phyloP scores from a whole-genome alignment of 2,888 invertebrate genomes.

The Lagria hirta region DNA sequence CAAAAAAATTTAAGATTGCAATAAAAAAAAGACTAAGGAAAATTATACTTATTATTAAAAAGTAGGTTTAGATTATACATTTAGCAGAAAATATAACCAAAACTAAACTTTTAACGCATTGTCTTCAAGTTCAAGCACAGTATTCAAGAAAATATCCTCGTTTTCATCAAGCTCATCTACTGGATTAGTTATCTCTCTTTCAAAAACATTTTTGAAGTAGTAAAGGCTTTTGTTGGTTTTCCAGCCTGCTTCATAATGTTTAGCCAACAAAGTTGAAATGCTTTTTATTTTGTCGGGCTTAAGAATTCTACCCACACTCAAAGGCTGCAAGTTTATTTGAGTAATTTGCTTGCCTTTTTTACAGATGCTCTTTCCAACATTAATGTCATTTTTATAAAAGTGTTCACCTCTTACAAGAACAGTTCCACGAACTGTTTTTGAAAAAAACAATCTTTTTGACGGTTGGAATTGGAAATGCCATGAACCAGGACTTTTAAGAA shows the following conservation, averaged over 20 bases:
- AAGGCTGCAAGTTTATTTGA: background rate
- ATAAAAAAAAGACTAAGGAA: no score
- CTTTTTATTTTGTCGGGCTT: conserved; percentile 1
- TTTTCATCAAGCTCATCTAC: no score
- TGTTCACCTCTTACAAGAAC: no score
- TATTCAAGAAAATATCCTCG: no score
- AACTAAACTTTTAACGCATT: no score
- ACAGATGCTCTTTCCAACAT: conserved; percentile 14
- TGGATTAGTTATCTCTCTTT: background rate
- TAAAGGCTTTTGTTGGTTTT: background rate
- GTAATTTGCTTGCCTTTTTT: conserved; percentile 1
- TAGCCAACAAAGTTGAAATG: background rate
- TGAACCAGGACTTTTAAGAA: conserved; percentile 18
- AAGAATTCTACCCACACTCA: background rate
- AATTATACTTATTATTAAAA: no score
- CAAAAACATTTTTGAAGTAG: background rate
- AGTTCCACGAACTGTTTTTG: conserved; percentile 15
- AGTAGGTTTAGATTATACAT: no score
- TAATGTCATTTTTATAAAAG: conserved; percentile 19
- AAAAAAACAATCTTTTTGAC: conserved; percentile 17
- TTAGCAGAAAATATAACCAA: no score
- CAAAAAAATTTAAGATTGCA: no score
- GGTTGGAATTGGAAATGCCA: conserved; percentile 22
- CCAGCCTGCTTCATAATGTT: no score
- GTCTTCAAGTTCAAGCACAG: no score